Evolutionary conservation across 2,888 invertebrate genomes (phyloP).

Genomic region (Ecliptopera silaceata): DNA sequence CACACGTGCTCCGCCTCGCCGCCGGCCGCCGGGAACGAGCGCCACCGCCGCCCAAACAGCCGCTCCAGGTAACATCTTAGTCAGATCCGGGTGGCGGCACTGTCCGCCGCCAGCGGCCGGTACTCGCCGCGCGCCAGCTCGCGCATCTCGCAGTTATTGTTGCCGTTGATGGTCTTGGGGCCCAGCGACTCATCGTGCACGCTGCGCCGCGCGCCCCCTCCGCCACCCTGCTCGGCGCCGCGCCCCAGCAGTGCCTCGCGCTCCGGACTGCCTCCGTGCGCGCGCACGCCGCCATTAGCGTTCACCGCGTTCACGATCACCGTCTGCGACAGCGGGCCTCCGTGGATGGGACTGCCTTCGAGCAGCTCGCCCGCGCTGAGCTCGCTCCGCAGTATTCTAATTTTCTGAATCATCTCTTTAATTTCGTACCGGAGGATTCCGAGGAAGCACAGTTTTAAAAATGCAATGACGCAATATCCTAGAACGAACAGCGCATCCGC

Average conservation of each 20-base stretch:
- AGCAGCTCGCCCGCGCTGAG: constrained; percentile 79
- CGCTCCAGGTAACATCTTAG: constrained; percentile 90
- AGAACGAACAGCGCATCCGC: constrained; percentile 91
- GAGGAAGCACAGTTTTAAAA: constrained; percentile 94
- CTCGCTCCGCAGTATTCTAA: constrained; percentile 89
- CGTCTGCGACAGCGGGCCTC: constrained; percentile 76
- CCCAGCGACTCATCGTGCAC: constrained; percentile 78
- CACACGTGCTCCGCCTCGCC: constrained; percentile 56
- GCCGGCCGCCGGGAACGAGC: constrained; percentile 73
- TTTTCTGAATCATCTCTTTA: constrained; percentile 95
- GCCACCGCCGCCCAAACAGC: constrained; percentile 85
- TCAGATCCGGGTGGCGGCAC: constrained; percentile 85
- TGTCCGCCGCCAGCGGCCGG: constrained; percentile 78
- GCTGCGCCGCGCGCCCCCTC: constrained; percentile 55
- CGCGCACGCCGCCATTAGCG: constrained; percentile 84
- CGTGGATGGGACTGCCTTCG: constrained; percentile 74
- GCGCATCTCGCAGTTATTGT: constrained; percentile 91
- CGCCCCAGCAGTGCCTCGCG: constrained; percentile 82
- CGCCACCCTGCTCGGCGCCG: constrained; percentile 59
- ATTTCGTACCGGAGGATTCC: constrained; percentile 94
- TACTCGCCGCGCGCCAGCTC: constrained; percentile 85
- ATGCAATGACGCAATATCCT: constrained; percentile 94
- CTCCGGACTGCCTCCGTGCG: constrained; percentile 78
- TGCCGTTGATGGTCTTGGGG: constrained; percentile 87
- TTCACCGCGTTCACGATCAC: constrained; percentile 80